phyloP scores from a whole-genome alignment of 2,888 invertebrate genomes.

The Frankliniella intonsa region DNA sequence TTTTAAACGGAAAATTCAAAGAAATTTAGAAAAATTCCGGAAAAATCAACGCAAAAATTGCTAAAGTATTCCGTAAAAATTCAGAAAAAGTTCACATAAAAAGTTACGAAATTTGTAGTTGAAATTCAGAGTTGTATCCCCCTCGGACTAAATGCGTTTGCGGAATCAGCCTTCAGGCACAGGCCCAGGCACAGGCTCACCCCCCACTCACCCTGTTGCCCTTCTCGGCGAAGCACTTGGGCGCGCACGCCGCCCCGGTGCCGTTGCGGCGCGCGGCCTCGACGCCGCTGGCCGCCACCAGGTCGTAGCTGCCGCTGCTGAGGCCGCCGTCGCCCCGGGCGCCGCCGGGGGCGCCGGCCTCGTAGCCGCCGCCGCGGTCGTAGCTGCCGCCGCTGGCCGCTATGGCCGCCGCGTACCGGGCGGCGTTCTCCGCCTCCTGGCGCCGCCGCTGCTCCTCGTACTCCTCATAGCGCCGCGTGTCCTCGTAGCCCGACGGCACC shows the following conservation, averaged over 20 bases:
- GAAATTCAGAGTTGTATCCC: neutral
- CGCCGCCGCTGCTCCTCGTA: neutral
- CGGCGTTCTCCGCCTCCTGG: slow-evolving; percentile 34
- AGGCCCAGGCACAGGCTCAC: slow-evolving; percentile 2
- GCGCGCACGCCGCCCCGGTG: slow-evolving; percentile 62
- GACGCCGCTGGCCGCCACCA: slow-evolving; percentile 49
- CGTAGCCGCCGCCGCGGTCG: neutral
- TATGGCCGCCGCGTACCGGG: neutral
- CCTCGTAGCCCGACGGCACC: slow-evolving; percentile 14
- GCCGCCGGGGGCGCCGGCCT: neutral
- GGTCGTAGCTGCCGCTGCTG: slow-evolving; percentile 48
- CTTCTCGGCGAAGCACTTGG: slow-evolving; percentile 86
- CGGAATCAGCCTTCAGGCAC: too few species aligned
- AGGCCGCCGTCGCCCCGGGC: too few species aligned
- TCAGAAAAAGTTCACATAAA: too few species aligned
- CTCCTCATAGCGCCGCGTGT: slow-evolving; percentile 8
- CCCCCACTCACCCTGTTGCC: slow-evolving; percentile 62
- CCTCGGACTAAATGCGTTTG: neutral
- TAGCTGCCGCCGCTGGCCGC: slow-evolving; percentile 21
- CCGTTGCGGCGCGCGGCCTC: slow-evolving; percentile 57
- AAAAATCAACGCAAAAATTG: too few species aligned
- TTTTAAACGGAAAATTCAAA: too few species aligned
- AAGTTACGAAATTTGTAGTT: too few species aligned
- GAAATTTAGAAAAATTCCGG: slow-evolving; percentile 26
- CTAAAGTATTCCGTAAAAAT: too few species aligned